phyloP scores from a whole-genome alignment of 92 coral and sea anemone genomes.

The Phenganax stokvisi region DNA sequence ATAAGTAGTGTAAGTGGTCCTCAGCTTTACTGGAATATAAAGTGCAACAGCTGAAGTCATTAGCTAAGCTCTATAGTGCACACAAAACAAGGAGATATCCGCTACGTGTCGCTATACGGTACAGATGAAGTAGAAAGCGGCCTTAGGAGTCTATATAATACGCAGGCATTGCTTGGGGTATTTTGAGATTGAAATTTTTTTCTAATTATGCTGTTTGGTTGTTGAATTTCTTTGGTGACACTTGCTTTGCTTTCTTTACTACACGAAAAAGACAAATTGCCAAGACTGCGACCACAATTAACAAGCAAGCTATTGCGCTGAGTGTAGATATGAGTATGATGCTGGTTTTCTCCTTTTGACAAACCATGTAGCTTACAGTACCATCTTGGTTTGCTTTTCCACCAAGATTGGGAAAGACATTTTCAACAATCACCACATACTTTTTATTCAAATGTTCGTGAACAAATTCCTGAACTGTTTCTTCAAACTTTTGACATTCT shows the following conservation, averaged over 20 bases:
- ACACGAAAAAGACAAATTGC: slow-evolving; percentile 18
- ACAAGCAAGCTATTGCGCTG: slow-evolving; percentile 11
- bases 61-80: too few relatives aligned
- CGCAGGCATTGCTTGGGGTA: too few relatives aligned
- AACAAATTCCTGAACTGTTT: slow-evolving; percentile 33
- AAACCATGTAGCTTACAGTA: slow-evolving; percentile 42
- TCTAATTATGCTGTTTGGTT: too few relatives aligned
- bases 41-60: too few relatives aligned
- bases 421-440: slow-evolving; percentile 40
- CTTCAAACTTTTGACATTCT: slow-evolving; percentile 44
- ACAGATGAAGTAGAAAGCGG: too few relatives aligned
- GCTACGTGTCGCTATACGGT: too few relatives aligned
- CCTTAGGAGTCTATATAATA: too few relatives aligned
- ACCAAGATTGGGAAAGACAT: slow-evolving; percentile 46
- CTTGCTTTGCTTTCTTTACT: neutral
- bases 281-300: slow-evolving; percentile 17
- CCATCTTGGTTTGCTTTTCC: slow-evolving; percentile 42
- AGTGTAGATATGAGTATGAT: slow-evolving; percentile 26
- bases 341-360: slow-evolving; percentile 12
- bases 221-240: too few relatives aligned
- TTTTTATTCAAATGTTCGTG: slow-evolving; percentile 39
- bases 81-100: too few relatives aligned
- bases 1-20: too few relatives aligned
- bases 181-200: too few relatives aligned
- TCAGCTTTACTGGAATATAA: too few relatives aligned